Evolutionary conservation across 2,797 vertebrate species (phyloP), one percentile per base, ranked within the genome.

Genomic region (Diceros bicornis): DNA sequence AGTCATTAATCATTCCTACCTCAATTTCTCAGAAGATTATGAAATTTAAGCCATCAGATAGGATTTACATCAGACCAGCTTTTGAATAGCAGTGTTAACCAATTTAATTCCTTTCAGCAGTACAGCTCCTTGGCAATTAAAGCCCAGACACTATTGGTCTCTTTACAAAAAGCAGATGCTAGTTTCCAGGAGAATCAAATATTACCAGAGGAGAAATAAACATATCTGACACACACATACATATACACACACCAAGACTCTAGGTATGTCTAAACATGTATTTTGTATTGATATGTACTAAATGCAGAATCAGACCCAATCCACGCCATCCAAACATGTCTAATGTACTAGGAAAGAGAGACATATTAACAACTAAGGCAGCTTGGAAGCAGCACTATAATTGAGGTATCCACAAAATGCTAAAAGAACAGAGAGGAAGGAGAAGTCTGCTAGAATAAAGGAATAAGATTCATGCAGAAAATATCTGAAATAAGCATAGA

Each of bases 171-270:
- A 86, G 50, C 27, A 94, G 34, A 96, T 50, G 72, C 20, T 92
- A 72, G 77, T 92, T 97, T 93, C 44, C 50, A 96, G 52, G 59
- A 86, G 57, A 97, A 41, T 32, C 61, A 91, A 88, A 6, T 57
- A 81, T 69, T 21, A 75, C 29, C 34, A 89, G 11, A 1, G 11
- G 10, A 89, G 16, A 94, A 85, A 96, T 44, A 69, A 93, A 62
- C 55, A 8, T 50, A 14, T 75, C 47, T 14, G 29, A 88, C 4
- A 71, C 18, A 77, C 37, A 57, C 25, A 86, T 2, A 50, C 25
- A 68, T 23, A 91, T 11, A 47, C 23, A 82, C 32, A 79, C 0
- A 89, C 25, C 9, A 52, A 84, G n/a, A 25, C 20, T 50, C 23
- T 61, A 57, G 10, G 17, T 87, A 74, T 66, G 9, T 52, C 87